phyloP scores from a whole-genome alignment of 1,140 invertebrate species.

The Caenorhabditis briggsae region DNA sequence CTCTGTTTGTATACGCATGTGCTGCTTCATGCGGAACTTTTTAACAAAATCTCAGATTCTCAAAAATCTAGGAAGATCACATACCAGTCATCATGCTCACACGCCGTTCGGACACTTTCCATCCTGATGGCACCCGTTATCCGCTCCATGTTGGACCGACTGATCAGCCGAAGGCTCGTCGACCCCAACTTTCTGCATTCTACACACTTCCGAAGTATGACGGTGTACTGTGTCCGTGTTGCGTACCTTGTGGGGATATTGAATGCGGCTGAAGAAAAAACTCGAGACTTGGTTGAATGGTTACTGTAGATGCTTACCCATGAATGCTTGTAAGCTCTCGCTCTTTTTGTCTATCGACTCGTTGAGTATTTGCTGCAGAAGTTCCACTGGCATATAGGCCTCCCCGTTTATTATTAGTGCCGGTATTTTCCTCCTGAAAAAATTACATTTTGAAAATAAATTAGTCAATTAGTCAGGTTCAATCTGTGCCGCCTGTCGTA shows the following conservation, averaged over 20 bases:
- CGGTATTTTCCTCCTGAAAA: neutral
- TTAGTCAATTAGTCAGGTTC: too few species aligned
- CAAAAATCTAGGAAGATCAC: neutral
- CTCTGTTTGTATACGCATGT: conserved; percentile 16
- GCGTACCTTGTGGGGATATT: too few species aligned
- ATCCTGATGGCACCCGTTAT: neutral
- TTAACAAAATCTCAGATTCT: neutral
- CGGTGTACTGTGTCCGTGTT: too few species aligned
- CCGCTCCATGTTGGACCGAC: neutral
- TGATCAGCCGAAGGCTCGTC: neutral
- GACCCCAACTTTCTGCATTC: neutral
- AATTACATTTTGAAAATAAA: neutral
- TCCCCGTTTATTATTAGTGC: neutral
- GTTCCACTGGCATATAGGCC: neutral
- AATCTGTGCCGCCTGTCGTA: too few species aligned
- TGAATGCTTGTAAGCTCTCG: neutral
- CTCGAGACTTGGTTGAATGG: too few species aligned
- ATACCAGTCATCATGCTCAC: conserved; percentile 15
- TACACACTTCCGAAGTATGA: neutral
- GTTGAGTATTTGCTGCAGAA: neutral
- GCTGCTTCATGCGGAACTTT: too few species aligned
- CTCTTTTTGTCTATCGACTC: neutral
- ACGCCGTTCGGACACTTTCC: neutral
- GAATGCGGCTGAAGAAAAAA: too few species aligned
- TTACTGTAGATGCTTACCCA: too few species aligned